Percentiles rank a stretch among this genome's conserved stretches.
These are phyloP conservation scores for Coelopa pilipes DNA, from an alignment of 2,888 invertebrate genomes.

Conservation along the genomic window DNA sequence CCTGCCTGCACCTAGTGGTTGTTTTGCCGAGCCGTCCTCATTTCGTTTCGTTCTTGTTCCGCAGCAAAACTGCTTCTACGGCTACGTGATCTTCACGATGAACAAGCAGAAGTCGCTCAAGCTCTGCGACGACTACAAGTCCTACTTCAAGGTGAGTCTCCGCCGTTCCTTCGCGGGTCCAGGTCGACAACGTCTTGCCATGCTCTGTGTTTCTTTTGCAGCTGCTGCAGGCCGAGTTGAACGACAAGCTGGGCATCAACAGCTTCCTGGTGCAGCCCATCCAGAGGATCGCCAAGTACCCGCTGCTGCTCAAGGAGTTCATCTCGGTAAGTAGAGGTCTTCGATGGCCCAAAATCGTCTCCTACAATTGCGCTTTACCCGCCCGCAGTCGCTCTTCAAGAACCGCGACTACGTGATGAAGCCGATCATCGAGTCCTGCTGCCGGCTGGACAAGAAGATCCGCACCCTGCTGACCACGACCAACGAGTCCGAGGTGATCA, in stretches of 20 bases:
- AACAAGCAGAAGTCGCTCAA: conserved; percentile 65
- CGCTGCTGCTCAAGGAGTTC: conserved; percentile 62
- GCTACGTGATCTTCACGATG: conserved; percentile 66
- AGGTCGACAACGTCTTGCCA: too few species aligned
- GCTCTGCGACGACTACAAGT: conserved; percentile 62
- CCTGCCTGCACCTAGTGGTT: background rate
- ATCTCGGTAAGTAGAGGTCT: conserved; percentile 54
- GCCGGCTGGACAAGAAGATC: conserved; percentile 63
- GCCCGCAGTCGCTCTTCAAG: conserved; percentile 55
- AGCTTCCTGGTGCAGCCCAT: conserved; percentile 67
- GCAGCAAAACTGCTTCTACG: conserved; percentile 63
- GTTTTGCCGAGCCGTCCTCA: too few species aligned
- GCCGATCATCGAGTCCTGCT: conserved; percentile 63
- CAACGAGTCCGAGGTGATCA: conserved; percentile 65
- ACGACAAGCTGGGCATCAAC: conserved; percentile 66
- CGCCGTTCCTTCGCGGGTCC: too few species aligned
- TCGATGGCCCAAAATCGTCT: background rate
- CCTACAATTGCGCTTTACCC: background rate
- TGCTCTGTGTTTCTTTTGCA: background rate
- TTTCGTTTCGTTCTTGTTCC: background rate
- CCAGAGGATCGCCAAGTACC: conserved; percentile 66
- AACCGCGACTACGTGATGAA: conserved; percentile 63
- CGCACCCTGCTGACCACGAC: conserved; percentile 61
- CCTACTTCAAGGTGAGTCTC: conserved; percentile 62
- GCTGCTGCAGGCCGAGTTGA: conserved; percentile 59